Conservation (phyloP, 2,797 vertebrate species). For the Dendrocincla tyrannina region DNA sequence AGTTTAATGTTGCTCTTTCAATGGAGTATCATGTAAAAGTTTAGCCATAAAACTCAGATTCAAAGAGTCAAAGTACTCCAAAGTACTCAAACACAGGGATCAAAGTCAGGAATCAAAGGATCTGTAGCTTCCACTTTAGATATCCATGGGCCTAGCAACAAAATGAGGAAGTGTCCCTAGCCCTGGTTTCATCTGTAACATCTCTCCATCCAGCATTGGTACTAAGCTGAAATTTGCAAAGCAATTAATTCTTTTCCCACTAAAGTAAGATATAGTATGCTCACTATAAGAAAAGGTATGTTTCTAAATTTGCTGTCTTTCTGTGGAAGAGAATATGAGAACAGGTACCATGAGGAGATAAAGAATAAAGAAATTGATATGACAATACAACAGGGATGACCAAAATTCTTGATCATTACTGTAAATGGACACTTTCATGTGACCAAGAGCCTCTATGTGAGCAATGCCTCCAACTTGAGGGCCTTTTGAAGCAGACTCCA, state of each 20-base stretch:
- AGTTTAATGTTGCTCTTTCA: neutral
- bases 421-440: neutral
- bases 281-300: neutral
- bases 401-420: neutral
- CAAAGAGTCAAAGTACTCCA: neutral
- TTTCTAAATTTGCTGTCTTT: neutral
- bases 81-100: neutral
- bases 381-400: neutral
- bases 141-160: neutral
- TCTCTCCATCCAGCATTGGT: neutral
- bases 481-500: neutral
- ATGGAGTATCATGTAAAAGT: neutral
- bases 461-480: accelerated
- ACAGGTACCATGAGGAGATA: neutral
- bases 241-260: neutral
- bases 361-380: neutral
- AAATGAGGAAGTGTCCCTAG: neutral
- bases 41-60: neutral
- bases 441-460: neutral
- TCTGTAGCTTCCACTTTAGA: neutral
- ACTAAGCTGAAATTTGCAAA: neutral
- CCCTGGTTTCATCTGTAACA: neutral
- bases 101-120: neutral
- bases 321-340: neutral
- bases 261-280: neutral